Evolutionary conservation across 2,113 vertebrate genomes (phyloP).

Genomic region (Suncus etruscus): DNA sequence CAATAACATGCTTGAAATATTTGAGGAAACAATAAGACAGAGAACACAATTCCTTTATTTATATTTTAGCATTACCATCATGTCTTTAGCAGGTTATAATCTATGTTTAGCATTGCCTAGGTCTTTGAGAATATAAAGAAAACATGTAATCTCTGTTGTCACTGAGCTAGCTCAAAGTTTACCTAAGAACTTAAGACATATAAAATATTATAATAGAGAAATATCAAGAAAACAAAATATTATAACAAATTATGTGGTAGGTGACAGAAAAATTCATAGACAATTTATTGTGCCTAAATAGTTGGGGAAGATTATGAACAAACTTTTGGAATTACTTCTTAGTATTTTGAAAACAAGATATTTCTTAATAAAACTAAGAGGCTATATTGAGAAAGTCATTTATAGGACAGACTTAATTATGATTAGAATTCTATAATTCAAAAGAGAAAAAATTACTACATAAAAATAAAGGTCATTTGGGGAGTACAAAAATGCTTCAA

Average conservation of each 20-base stretch:
- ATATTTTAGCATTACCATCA: neutral
- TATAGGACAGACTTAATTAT: neutral
- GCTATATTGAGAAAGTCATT: neutral
- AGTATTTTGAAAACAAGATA: slow-evolving; percentile 1
- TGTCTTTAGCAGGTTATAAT: neutral
- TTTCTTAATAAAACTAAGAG: neutral
- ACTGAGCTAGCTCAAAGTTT: neutral
- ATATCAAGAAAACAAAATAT: slow-evolving; percentile 2
- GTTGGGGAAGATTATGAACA: slow-evolving; percentile 30
- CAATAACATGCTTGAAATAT: neutral
- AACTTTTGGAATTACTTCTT: slow-evolving; percentile 20
- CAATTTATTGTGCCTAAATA: neutral
- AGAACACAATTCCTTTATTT: neutral
- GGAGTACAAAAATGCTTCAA: neutral
- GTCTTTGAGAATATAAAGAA: neutral
- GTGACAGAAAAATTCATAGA: slow-evolving; percentile 4
- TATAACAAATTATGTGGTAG: slow-evolving; percentile 2
- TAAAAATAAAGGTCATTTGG: slow-evolving; percentile 6
- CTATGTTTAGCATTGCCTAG: neutral
- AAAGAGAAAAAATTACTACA: neutral
- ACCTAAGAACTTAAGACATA: neutral
- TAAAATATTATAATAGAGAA: neutral
- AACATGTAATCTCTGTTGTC: neutral
- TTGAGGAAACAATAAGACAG: neutral
- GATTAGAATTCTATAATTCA: slow-evolving; percentile 43